These are phyloP conservation scores for Balanococcus diminutus DNA, from an alignment of 2,888 invertebrate species.

Conservation along the genomic window DNA sequence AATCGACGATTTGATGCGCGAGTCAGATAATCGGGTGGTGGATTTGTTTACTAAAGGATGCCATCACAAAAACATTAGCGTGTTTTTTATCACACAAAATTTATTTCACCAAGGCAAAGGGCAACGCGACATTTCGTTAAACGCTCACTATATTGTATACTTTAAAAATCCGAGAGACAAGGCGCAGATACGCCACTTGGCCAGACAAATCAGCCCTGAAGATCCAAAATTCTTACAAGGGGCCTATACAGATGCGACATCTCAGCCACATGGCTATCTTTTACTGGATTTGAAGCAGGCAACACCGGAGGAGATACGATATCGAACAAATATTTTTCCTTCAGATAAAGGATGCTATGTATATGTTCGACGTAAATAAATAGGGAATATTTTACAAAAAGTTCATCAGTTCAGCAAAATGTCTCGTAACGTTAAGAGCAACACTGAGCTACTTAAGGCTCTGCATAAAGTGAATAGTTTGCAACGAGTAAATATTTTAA, in stretches of 20 bases:
- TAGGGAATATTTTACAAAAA: not conserved
- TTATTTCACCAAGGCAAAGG: not conserved
- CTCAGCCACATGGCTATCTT: not conserved
- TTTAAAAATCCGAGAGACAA: not conserved
- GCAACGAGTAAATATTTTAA: not conserved
- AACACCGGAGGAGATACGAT: not conserved
- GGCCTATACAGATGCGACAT: not conserved
- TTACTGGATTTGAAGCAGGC: constrained; percentile 36
- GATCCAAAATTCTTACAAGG: not conserved
- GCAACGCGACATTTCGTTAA: constrained; percentile 6
- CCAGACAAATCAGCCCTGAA: constrained; percentile 20
- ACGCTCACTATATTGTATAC: constrained; percentile 39
- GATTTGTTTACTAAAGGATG: constrained; percentile 50
- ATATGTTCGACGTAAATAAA: not conserved
- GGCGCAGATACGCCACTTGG: constrained; percentile 42
- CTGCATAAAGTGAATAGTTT: not conserved
- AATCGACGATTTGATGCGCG: too few relatives aligned
- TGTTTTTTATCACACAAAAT: not conserved
- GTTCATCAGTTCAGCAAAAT: not conserved
- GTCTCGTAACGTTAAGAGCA: not conserved
- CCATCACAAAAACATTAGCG: constrained; percentile 35
- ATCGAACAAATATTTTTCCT: constrained; percentile 36
- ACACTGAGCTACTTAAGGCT: not conserved
- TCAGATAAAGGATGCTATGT: not conserved
- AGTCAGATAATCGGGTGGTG: too few relatives aligned